These are phyloP conservation scores for Maccullochella peelii DNA, from an alignment of 2,113 vertebrate species.

Conservation along the genomic window DNA sequence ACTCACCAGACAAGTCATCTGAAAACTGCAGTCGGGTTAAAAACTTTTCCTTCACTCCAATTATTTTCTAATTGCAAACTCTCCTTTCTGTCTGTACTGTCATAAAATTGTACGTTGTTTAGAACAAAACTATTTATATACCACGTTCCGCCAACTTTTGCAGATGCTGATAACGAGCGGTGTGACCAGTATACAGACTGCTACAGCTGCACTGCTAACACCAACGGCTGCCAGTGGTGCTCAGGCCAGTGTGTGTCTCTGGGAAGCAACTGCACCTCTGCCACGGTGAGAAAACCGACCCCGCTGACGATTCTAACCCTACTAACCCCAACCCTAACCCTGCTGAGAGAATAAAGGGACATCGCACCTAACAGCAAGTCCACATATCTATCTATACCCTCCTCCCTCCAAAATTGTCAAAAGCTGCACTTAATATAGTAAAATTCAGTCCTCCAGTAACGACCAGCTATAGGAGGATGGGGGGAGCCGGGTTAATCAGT, in stretches of 20 bases:
- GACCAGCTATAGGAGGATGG: not conserved
- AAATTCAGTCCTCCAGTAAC: not conserved
- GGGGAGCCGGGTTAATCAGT: not conserved
- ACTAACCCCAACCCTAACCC: not conserved
- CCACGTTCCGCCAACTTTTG: not conserved
- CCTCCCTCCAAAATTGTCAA: not conserved
- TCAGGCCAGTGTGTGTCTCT: conserved; percentile 88
- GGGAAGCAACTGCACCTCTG: conserved; percentile 92
- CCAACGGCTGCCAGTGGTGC: conserved; percentile 97
- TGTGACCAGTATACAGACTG: conserved; percentile 98
- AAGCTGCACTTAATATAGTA: not conserved
- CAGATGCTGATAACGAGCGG: conserved; percentile 90
- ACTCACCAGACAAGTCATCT: not conserved
- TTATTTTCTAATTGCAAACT: not conserved
- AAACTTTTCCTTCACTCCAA: not conserved
- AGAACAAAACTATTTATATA: not conserved
- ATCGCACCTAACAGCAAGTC: not conserved
- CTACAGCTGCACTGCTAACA: conserved; percentile 97
- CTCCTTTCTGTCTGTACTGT: not conserved
- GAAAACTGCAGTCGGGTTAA: not conserved
- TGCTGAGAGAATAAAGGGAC: not conserved
- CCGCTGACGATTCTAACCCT: not conserved
- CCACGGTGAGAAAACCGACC: conserved; percentile 82
- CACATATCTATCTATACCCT: not conserved
- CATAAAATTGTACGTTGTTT: not conserved